A percentile compares a stretch with the other conserved stretches of the same genome.
Evolutionary conservation across 1,140 invertebrate genomes (phyloP).

Genomic region (Hylaeus anthracinus): DNA sequence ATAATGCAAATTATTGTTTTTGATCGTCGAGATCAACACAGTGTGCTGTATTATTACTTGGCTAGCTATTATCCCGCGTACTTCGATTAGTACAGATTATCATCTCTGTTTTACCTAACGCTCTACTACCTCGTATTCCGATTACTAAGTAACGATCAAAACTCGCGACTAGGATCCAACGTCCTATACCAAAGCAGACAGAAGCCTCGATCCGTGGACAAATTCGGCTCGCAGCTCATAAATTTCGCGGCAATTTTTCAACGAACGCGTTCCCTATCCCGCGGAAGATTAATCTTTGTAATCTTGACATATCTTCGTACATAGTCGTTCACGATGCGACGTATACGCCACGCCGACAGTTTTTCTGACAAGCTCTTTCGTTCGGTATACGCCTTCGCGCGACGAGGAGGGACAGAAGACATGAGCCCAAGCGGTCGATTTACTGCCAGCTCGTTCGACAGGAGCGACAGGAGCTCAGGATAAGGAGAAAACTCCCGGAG

Average conservation of each 20-base stretch:
- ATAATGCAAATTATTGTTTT: too few species aligned
- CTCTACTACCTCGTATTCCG: too few species aligned
- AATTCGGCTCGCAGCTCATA: not conserved
- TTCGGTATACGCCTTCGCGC: constrained; percentile 26
- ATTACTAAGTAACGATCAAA: too few species aligned
- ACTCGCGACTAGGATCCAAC: too few species aligned
- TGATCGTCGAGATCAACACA: too few species aligned
- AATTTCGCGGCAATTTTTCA: constrained; percentile 38
- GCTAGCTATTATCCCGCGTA: too few species aligned
- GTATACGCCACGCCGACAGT: constrained; percentile 40
- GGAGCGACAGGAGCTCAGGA: constrained; percentile 6
- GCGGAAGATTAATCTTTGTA: constrained; percentile 41
- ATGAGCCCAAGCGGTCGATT: constrained; percentile 38
- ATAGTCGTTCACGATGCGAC: constrained; percentile 45
- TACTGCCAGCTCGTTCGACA: constrained; percentile 43
- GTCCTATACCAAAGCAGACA: too few species aligned
- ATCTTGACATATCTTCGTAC: constrained; percentile 41
- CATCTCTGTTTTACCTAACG: too few species aligned
- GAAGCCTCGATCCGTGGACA: not conserved
- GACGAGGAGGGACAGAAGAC: constrained; percentile 26
- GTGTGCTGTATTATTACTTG: too few species aligned
- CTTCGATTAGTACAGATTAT: too few species aligned
- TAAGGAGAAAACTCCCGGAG: constrained; percentile 18
- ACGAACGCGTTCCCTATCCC: not conserved
- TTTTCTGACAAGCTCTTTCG: constrained; percentile 48